These are phyloP conservation scores for Chloropsis cyanopogon DNA, from an alignment of 2,113 vertebrate genomes.

Conservation along the genomic window DNA sequence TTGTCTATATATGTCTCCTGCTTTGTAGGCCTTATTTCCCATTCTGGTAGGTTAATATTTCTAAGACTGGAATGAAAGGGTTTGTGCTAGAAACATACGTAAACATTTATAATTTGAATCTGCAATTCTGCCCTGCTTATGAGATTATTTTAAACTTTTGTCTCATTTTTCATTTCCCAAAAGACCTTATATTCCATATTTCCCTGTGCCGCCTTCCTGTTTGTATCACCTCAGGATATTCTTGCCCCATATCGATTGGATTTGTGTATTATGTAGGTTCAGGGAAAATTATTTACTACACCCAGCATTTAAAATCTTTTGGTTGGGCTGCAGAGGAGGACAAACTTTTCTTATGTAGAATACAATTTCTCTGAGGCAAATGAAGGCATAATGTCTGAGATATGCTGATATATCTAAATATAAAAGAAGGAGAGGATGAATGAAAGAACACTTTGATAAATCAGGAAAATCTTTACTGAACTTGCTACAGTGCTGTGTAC, in stretches of 20 bases:
- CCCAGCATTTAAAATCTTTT: not conserved
- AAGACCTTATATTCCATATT: not conserved
- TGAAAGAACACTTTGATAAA: not conserved
- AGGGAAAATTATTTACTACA: not conserved
- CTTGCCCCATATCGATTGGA: not conserved
- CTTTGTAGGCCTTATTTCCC: not conserved
- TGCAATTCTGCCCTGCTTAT: not conserved
- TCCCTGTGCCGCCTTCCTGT: accelerated
- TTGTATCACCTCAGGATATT: not conserved
- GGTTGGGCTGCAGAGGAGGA: not conserved
- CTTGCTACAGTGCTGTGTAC: not conserved
- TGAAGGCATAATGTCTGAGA: not conserved
- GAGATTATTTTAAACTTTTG: not conserved
- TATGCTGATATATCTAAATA: not conserved
- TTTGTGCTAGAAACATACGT: not conserved
- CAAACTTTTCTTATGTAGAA: not conserved
- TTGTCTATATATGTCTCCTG: not conserved
- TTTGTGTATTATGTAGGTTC: not conserved
- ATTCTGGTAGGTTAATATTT: not conserved
- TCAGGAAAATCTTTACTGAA: not conserved
- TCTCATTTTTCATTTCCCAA: not conserved
- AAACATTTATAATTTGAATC: not conserved
- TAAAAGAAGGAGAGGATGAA: not conserved
- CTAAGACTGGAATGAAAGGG: not conserved
- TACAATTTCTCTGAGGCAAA: not conserved